phyloP scores from a whole-genome alignment of 2,113 vertebrate genomes.

The Campylorhamphus procurvoides region DNA sequence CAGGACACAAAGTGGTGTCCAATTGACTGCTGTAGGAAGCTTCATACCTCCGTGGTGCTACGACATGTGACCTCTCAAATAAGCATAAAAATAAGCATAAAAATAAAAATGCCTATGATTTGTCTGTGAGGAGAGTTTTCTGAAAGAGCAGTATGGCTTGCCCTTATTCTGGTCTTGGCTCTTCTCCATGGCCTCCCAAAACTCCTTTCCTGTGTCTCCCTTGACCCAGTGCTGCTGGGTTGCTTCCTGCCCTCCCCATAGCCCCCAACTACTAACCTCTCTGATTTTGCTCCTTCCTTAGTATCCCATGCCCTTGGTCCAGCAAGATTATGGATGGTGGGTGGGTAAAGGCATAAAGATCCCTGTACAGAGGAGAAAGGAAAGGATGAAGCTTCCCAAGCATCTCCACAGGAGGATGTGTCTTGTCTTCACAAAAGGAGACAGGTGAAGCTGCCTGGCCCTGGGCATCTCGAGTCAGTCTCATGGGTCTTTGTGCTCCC shows the following conservation, averaged over 20 bases:
- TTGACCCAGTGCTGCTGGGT: fast-evolving
- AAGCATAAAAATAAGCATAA: background rate
- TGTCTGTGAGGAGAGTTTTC: background rate
- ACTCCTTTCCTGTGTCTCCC: background rate
- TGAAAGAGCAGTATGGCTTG: background rate
- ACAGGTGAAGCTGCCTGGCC: background rate
- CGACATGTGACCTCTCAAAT: background rate
- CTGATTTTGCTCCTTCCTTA: background rate
- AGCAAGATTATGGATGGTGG: background rate
- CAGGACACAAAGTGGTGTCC: background rate
- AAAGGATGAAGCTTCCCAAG: background rate
- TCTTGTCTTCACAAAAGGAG: background rate
- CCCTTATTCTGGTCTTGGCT: background rate
- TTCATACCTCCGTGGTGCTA: background rate
- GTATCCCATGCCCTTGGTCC: background rate
- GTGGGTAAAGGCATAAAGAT: background rate
- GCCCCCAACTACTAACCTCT: fast-evolving
- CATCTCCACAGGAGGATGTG: fast-evolving
- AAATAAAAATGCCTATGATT: background rate
- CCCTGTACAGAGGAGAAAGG: background rate
- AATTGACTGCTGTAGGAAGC: background rate
- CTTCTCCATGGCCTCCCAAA: background rate
- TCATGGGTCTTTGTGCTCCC: background rate
- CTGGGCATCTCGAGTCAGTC: background rate
- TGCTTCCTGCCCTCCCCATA: background rate